Conservation (phyloP, 2,888 invertebrate species). For the Dendrolimus pini region DNA sequence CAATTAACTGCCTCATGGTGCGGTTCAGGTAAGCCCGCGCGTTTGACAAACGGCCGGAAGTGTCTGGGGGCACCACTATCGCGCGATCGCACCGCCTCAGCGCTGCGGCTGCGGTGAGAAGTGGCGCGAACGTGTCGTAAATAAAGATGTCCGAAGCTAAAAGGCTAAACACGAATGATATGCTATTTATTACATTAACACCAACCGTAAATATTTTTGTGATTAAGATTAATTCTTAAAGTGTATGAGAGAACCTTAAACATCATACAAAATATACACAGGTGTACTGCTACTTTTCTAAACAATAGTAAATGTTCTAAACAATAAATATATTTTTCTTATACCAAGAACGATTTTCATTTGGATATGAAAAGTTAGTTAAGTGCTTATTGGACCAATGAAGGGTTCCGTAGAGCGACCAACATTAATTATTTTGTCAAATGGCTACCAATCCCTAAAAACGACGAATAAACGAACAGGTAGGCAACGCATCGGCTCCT, state of each 20-base stretch:
- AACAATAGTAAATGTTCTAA: too few species aligned
- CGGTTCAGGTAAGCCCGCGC: slow-evolving; percentile 17
- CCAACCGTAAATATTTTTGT: not conserved
- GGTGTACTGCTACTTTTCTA: too few species aligned
- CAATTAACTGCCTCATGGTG: slow-evolving; percentile 49
- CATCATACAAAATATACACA: not conserved
- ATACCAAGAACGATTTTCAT: too few species aligned
- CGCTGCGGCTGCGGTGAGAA: slow-evolving; percentile 33
- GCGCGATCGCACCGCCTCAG: slow-evolving; percentile 34
- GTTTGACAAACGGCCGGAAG: slow-evolving; percentile 64
- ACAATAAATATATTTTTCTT: too few species aligned
- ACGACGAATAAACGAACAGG: too few species aligned
- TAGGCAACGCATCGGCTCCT: too few species aligned
- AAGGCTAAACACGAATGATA: slow-evolving; percentile 37
- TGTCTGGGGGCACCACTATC: slow-evolving; percentile 46
- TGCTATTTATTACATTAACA: slow-evolving; percentile 29
- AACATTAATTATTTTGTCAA: too few species aligned
- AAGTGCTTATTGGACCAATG: too few species aligned
- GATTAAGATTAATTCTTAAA: not conserved
- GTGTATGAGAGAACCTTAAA: not conserved
- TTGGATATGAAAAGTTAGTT: too few species aligned
- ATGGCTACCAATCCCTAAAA: too few species aligned
- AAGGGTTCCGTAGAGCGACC: too few species aligned
- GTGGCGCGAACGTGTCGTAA: slow-evolving; percentile 59
- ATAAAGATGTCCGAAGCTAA: slow-evolving; percentile 55